Evolutionary conservation across 2,113 vertebrate genomes (phyloP).

Genomic region (Stigmatopora argus): DNA sequence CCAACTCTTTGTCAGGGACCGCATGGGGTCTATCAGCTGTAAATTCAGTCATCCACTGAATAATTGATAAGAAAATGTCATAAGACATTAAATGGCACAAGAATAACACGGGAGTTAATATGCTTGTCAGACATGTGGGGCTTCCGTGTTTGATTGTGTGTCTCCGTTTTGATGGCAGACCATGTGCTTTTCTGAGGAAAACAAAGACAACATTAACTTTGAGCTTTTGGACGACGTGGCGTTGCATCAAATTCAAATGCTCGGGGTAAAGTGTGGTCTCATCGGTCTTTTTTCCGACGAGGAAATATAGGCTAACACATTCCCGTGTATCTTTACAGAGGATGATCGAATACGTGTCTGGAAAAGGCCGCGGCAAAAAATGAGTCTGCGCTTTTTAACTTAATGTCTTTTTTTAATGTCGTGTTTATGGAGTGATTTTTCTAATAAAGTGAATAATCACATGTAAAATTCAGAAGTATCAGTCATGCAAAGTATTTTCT

Average conservation of each 20-base stretch:
- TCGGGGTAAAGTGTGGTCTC: conserved; percentile 28
- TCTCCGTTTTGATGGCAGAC: conserved; percentile 15
- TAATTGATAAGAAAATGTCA: background rate
- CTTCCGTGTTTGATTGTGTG: background rate
- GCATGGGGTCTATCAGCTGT: background rate
- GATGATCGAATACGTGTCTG: conserved; percentile 46
- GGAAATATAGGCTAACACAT: background rate
- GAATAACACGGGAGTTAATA: background rate
- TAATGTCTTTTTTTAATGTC: background rate
- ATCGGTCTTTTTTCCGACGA: accelerated
- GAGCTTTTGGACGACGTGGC: conserved; percentile 58
- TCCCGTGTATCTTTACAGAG: conserved; percentile 21
- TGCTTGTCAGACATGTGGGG: background rate
- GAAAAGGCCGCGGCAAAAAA: conserved; percentile 16
- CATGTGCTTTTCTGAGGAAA: conserved; percentile 56
- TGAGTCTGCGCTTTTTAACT: background rate
- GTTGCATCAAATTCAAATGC: conserved; percentile 47
- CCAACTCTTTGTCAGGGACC: background rate
- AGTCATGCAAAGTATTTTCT: too few relatives aligned
- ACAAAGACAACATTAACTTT: conserved; percentile 46
- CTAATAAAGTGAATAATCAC: background rate
- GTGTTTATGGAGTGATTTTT: background rate
- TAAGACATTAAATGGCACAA: too few relatives aligned
- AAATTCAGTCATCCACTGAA: background rate
- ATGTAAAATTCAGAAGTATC: background rate